phyloP scores from a whole-genome alignment of 2,888 invertebrate genomes.

The Chymomyza fuscimana region DNA sequence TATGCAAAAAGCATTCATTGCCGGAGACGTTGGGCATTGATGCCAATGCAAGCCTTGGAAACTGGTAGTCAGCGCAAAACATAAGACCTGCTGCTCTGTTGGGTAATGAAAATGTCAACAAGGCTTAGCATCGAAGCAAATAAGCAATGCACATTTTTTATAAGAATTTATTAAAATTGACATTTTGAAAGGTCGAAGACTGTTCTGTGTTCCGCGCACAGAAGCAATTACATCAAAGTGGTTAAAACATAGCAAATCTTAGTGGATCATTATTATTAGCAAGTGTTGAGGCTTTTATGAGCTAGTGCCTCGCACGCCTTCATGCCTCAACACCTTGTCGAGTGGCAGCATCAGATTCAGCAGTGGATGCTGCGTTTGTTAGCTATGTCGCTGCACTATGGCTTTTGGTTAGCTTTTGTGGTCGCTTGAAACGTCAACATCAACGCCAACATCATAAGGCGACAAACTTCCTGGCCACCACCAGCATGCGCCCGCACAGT shows the following conservation, averaged over 20 bases:
- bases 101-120: constrained; percentile 66
- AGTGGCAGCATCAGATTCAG: constrained; percentile 19
- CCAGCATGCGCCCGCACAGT: constrained; percentile 2
- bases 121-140: constrained; percentile 44
- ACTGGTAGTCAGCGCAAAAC: not conserved
- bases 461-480: not conserved
- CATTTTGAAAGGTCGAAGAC: constrained; percentile 55
- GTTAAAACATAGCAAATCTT: not conserved
- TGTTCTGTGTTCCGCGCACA: constrained; percentile 29
- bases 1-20: not conserved
- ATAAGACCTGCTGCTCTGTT: not conserved
- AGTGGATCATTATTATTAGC: not conserved
- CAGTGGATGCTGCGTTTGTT: not conserved
- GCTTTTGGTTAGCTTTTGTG: constrained; percentile 21
- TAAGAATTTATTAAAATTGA: constrained; percentile 65
- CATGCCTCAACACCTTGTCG: constrained; percentile 26
- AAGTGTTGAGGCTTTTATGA: constrained; percentile 26
- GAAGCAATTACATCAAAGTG: not conserved
- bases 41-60: not conserved
- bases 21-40: not conserved
- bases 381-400: not conserved
- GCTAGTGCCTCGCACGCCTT: constrained; percentile 10
- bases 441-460: constrained; percentile 23
- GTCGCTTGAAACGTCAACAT: constrained; percentile 45
- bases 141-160: constrained; percentile 38